Conservation (phyloP, 1,140 invertebrate genomes). For the Drosophila ambigua region DNA sequence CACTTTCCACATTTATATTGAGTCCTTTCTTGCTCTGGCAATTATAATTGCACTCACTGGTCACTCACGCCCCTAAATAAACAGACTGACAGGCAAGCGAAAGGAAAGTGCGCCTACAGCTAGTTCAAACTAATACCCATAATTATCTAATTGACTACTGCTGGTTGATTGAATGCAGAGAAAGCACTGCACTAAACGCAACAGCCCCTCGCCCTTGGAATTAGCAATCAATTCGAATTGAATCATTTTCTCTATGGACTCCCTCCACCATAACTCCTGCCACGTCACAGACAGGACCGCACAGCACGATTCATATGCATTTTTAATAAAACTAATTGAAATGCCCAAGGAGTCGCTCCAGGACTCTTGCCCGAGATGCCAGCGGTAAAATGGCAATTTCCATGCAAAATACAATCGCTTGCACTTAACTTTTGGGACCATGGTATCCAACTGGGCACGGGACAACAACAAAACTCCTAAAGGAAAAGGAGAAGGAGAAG, state of each 20-base stretch:
- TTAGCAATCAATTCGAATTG: slow-evolving; percentile 47
- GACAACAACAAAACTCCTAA: neutral
- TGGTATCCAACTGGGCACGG: too few species aligned
- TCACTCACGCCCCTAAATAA: too few species aligned
- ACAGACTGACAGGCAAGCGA: slow-evolving; percentile 28
- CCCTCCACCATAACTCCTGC: slow-evolving; percentile 3
- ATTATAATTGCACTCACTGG: slow-evolving; percentile 17
- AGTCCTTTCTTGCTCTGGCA: slow-evolving; percentile 2
- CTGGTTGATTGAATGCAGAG: slow-evolving; percentile 67
- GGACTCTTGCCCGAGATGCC: neutral
- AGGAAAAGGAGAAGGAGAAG: slow-evolving; percentile 19
- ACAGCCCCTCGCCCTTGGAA: slow-evolving; percentile 27
- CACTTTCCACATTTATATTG: too few species aligned
- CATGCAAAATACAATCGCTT: slow-evolving; percentile 55
- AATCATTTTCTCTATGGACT: slow-evolving; percentile 46
- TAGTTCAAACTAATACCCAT: slow-evolving; percentile 39
- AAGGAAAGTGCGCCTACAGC: slow-evolving; percentile 19
- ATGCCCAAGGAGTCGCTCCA: slow-evolving; percentile 27
- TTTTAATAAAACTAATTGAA: slow-evolving; percentile 81
- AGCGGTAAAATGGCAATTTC: slow-evolving; percentile 52
- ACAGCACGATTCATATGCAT: slow-evolving; percentile 40
- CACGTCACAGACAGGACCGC: neutral
- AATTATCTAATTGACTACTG: slow-evolving; percentile 79
- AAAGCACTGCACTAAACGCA: slow-evolving; percentile 34
- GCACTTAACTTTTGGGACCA: slow-evolving; percentile 24